Base-by-base conservation (phyloP, 1,140 invertebrate genomes). In the Anagrus nilaparvatae region DNA sequence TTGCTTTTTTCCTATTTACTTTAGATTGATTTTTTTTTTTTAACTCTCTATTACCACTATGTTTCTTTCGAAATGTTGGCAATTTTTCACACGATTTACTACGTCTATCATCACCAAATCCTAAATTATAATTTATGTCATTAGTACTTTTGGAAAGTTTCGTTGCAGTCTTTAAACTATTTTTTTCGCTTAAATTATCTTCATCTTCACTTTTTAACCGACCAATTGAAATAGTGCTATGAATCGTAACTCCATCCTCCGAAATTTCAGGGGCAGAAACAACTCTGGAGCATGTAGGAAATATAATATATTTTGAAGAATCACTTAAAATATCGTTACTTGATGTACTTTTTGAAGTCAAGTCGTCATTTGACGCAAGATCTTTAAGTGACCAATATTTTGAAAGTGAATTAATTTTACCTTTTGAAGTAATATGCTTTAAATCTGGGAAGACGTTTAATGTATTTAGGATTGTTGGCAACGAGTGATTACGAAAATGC, bases 361-460 rank as follows among this genome's bases (percentile, higher is more conserved):
- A 24, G 8, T 54, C 53, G 0, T 55, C 55, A 12, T 8, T 52
- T 2, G 56, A 52, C 0, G 54, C 54, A 3, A 63, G 32, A 36
- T 63, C 59, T 36, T 61, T 60, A 10, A 61, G 18, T 0, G 59
- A 61, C 59, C 59, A 63, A 32, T 59, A 61, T 31, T 61, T 61
- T 8, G 56, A 57, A 2, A 61, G 24, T 20, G 55, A 58, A 34
- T 63, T 63, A 13, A 52, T 42, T 30, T 56, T 56, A 9, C 46
- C n/a, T n/a, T n/a, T n/a, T n/a, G n/a, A n/a, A n/a, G n/a, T n/a
- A n/a, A n/a, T n/a, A n/a, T n/a, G n/a, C n/a, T n/a, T n/a, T 5
- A 18, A 20, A 16, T 24, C 27, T 1, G 55, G 46, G 0, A 48
- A 52, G 3, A 60, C 50, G 21, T 51, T 54, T 0, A 62, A 18